Percentiles rank a stretch among this genome's conserved stretches.
Conservation (phyloP, 2,797 vertebrate genomes). For the Rhyacichthys aspro region DNA sequence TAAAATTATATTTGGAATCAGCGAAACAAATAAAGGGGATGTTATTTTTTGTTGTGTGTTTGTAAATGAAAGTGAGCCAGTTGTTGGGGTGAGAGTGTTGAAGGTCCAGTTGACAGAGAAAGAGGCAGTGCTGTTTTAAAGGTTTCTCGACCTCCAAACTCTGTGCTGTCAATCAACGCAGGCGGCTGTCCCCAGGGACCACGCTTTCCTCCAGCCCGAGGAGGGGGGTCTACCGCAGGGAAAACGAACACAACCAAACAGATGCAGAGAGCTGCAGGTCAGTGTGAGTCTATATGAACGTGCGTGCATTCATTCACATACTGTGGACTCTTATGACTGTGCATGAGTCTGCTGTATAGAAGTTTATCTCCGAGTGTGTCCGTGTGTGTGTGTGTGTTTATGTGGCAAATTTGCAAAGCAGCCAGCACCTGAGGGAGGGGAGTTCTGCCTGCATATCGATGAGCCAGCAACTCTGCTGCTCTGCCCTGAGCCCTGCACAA, state of each 20-base stretch:
- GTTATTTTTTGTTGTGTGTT: constrained; percentile 29
- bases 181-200: constrained; percentile 75
- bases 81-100: constrained; percentile 45
- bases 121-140: constrained; percentile 72
- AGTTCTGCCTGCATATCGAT: constrained; percentile 79
- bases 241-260: constrained; percentile 71
- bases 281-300: constrained; percentile 45
- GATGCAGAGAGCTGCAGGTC: constrained; percentile 71
- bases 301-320: constrained; percentile 43
- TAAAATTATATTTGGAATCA: constrained; percentile 45
- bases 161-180: constrained; percentile 83
- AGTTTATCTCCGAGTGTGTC: constrained; percentile 47
- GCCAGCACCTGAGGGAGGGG: constrained; percentile 77
- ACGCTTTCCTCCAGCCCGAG: constrained; percentile 64
- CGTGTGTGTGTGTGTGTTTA: constrained; percentile 33
- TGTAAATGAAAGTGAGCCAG: constrained; percentile 54
- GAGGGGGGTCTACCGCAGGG: constrained; percentile 37
- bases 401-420: constrained; percentile 65
- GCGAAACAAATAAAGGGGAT: constrained; percentile 28
- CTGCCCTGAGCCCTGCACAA: constrained; percentile 69
- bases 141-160: constrained; percentile 81
- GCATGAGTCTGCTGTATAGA: constrained; percentile 44
- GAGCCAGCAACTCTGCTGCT: constrained; percentile 70
- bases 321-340: constrained; percentile 53
- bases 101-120: constrained; percentile 61